Evolutionary conservation across 2,797 vertebrate genomes (phyloP).

Genomic region (Takifugu ocellatus): DNA sequence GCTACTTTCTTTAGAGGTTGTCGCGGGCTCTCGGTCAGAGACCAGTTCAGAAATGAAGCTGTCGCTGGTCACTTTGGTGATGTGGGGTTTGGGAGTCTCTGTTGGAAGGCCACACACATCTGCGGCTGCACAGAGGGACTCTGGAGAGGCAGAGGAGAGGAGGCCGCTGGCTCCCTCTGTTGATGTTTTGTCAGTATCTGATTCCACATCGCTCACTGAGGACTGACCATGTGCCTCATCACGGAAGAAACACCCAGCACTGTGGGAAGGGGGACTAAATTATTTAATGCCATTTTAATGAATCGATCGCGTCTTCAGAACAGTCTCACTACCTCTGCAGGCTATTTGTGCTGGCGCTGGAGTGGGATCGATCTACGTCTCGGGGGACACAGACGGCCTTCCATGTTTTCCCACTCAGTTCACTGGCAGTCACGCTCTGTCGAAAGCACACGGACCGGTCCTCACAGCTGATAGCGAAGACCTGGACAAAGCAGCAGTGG

Average conservation of each 20-base stretch:
- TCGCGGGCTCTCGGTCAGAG: slow-evolving; percentile 69
- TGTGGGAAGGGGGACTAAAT: slow-evolving; percentile 42
- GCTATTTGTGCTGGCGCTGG: slow-evolving; percentile 84
- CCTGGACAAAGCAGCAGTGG: slow-evolving; percentile 66
- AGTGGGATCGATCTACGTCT: slow-evolving; percentile 87
- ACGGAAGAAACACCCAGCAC: slow-evolving; percentile 93
- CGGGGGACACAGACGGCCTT: slow-evolving; percentile 79
- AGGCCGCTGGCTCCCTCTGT: slow-evolving; percentile 24
- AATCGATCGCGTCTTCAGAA: slow-evolving; percentile 1
- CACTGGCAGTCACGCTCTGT: slow-evolving; percentile 89
- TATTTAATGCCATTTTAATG: too few species aligned
- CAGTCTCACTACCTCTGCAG: slow-evolving; percentile 80
- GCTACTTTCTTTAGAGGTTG: slow-evolving; percentile 22
- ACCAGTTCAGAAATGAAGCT: slow-evolving; percentile 82
- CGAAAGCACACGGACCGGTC: slow-evolving; percentile 88
- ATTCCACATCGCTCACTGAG: slow-evolving; percentile 77
- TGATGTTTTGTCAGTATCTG: slow-evolving; percentile 70
- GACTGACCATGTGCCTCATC: slow-evolving; percentile 85
- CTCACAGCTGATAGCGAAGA: slow-evolving; percentile 86
- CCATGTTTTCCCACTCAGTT: slow-evolving; percentile 95
- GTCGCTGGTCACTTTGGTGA: slow-evolving; percentile 82
- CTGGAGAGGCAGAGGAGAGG: slow-evolving; percentile 12
- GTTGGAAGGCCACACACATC: slow-evolving; percentile 11
- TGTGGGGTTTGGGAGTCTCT: slow-evolving; percentile 50
- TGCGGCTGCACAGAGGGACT: slow-evolving; percentile 13